Evolutionary conservation across 2,113 vertebrate species (phyloP).

Genomic region (Orientallactaga bullata): DNA sequence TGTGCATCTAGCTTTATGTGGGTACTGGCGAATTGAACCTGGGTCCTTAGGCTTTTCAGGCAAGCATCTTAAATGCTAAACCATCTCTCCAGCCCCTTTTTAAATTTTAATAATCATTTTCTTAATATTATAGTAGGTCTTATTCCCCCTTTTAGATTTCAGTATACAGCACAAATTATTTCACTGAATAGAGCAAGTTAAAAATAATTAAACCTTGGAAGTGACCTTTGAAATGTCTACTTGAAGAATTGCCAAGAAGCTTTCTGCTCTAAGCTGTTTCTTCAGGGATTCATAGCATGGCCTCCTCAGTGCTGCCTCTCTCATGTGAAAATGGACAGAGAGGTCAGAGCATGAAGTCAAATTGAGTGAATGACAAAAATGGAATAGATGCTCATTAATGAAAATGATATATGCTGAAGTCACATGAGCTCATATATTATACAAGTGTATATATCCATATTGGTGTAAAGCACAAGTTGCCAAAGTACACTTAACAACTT

Average conservation of each 20-base stretch:
- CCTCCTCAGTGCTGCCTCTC: background rate
- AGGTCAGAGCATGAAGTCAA: background rate
- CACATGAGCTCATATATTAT: background rate
- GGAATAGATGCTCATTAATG: background rate
- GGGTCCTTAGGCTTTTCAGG: too few species aligned
- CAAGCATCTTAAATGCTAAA: too few species aligned
- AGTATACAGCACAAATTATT: background rate
- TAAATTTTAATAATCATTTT: conserved; percentile 25
- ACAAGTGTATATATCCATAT: background rate
- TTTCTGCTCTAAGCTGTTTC: background rate
- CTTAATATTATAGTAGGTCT: background rate
- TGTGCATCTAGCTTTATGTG: too few species aligned
- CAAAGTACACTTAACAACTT: background rate
- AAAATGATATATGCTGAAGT: background rate
- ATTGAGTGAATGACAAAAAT: conserved; percentile 23
- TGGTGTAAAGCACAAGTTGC: background rate
- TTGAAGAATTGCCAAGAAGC: conserved; percentile 24
- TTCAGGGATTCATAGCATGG: background rate
- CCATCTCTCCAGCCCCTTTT: background rate
- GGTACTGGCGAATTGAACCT: too few species aligned
- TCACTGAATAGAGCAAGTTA: conserved; percentile 27
- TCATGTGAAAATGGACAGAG: conserved; percentile 35
- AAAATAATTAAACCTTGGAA: conserved; percentile 53
- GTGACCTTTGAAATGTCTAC: conserved; percentile 17
- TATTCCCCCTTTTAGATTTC: background rate